phyloP scores from a whole-genome alignment of 2,113 vertebrate genomes.

The Gorsachius goisagi region DNA sequence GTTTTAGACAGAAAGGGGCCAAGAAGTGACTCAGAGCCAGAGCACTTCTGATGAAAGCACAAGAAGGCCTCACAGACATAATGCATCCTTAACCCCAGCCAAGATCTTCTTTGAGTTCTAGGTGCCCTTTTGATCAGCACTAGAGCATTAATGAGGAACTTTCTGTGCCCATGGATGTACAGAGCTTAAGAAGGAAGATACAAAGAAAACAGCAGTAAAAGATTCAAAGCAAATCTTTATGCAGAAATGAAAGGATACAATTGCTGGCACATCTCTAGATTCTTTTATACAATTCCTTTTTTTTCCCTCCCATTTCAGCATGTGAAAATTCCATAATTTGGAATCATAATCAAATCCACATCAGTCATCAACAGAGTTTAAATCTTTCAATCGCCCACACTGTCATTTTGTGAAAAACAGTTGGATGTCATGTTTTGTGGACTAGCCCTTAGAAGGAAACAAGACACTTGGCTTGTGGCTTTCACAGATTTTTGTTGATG shows the following conservation, averaged over 20 bases:
- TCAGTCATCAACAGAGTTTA: neutral
- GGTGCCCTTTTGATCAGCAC: neutral
- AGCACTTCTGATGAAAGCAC: neutral
- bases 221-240: neutral
- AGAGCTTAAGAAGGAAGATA: neutral
- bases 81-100: neutral
- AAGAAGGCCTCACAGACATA: neutral
- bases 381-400: neutral
- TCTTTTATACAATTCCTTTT: neutral
- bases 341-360: neutral
- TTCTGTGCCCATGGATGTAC: neutral
- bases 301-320: neutral
- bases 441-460: slow-evolving; percentile 25
- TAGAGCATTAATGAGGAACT: neutral
- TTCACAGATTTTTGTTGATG: slow-evolving; percentile 22
- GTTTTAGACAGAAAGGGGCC: neutral
- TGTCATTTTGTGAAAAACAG: neutral
- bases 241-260: neutral
- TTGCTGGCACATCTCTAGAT: neutral
- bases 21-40: neutral
- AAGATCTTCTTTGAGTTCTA: neutral
- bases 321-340: neutral
- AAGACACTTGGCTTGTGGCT: neutral
- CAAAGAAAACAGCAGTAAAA: neutral
- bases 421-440: neutral